Evolutionary conservation across 1,140 invertebrate genomes (phyloP), one percentile per base, ranked within the genome.

Genomic region (Euglossa dilemma): DNA sequence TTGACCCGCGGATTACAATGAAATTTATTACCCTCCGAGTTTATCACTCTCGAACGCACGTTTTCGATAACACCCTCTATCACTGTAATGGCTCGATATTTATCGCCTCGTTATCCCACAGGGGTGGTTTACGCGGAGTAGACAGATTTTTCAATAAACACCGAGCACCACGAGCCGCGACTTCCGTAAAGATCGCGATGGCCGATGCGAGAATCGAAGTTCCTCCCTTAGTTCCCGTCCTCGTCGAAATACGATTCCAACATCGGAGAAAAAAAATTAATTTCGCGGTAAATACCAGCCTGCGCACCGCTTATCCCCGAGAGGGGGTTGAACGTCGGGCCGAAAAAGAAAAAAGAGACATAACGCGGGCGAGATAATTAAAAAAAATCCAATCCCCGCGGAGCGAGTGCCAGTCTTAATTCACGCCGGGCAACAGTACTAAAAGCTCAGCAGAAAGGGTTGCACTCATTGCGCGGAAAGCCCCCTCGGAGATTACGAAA

Each of bases 51-150:
- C 61, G 18, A 89, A 90, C 82, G 82, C 61, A 78, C 81, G 73
- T 86, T 87, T 86, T 85, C 79, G 80, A 90, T 90, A 87, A 90
- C 76, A 76, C 73, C 73, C 61, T 63, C 56, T 54, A 67, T 77
- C 59, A 71, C 64, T 82, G 64, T 75, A 83, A 82, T 82, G 63
- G 81, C n/a, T 83, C 82, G 79, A 90, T 90, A 89, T 90, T 90
- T 89, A 89, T 87, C 79, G 79, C 69, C 52, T 85, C 71, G 71
- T 85, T 87, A 86, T 83, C 50, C 63, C 56, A 57, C n/a, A 66
- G 57, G n/a, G 61, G 50, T 47, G 25, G 50, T 57, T 82, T 70
- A 72, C 64, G 25, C 45, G 47, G 20, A 70, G 28, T 16, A 28
- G 28, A 82, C 25, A 18, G 52, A 81, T 69, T 88, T 82, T 85